phyloP scores from a whole-genome alignment of 2,888 invertebrate genomes.

The Drymonia ruficornis region DNA sequence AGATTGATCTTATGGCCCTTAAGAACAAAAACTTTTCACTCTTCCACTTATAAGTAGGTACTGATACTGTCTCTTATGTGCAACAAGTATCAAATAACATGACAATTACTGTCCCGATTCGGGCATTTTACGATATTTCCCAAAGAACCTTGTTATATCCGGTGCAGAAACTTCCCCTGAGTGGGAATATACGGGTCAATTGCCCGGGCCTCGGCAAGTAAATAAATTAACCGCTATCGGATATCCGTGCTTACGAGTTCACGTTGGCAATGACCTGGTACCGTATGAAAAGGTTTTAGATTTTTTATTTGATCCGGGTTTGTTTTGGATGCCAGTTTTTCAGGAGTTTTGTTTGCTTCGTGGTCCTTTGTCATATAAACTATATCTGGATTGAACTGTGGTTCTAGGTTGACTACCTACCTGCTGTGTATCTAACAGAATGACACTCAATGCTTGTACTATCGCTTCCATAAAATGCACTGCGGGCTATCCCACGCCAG shows the following conservation, averaged over 20 bases:
- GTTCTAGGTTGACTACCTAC: too few species aligned
- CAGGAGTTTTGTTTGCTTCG: neutral
- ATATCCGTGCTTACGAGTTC: constrained; percentile 58
- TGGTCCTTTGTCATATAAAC: neutral
- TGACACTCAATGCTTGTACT: too few species aligned
- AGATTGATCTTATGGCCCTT: neutral
- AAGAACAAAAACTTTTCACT: neutral
- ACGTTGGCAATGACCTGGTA: constrained; percentile 14
- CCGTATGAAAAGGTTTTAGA: constrained; percentile 23
- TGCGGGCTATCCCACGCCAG: too few species aligned
- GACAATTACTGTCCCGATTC: constrained; percentile 10
- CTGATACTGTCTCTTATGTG: neutral
- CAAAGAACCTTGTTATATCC: constrained; percentile 35
- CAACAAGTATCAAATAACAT: constrained; percentile 4
- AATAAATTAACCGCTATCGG: constrained; percentile 77
- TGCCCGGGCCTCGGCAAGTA: constrained; percentile 63
- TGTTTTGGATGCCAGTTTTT: neutral
- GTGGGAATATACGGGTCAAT: constrained; percentile 66
- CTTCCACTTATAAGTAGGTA: neutral
- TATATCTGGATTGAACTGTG: too few species aligned
- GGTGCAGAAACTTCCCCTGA: constrained; percentile 39
- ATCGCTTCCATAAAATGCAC: too few species aligned
- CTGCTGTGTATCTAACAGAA: too few species aligned
- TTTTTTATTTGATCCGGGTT: neutral
- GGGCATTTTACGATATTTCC: constrained; percentile 25